Percentiles rank a stretch among this genome's conserved stretches.
Evolutionary conservation across 2,888 invertebrate species (phyloP).

Genomic region (Tachina grossa): DNA sequence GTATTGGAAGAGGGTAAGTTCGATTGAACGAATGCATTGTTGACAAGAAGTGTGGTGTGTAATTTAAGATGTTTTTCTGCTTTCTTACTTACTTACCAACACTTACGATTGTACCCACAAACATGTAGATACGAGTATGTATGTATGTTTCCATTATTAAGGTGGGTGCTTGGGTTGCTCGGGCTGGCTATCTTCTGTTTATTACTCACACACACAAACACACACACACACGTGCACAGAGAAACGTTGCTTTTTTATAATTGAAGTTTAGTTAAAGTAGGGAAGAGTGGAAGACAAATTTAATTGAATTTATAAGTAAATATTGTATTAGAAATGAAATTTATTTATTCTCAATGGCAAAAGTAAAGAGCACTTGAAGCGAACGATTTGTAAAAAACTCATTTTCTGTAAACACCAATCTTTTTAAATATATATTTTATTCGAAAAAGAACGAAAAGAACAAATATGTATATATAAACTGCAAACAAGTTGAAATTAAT

Average conservation of each 20-base stretch:
- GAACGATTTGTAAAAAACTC: conserved; percentile 56
- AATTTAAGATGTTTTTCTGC: conserved; percentile 60
- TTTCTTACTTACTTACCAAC: conserved; percentile 40
- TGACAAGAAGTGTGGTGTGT: conserved; percentile 49
- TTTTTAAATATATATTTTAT: too few species aligned
- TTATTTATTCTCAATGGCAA: conserved; percentile 44
- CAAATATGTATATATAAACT: too few species aligned
- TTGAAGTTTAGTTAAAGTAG: neutral
- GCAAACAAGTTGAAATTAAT: neutral
- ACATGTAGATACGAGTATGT: neutral
- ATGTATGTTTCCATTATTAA: conserved; percentile 6
- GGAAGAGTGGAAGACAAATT: conserved; percentile 25
- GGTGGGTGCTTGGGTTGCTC: neutral
- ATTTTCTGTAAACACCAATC: conserved; percentile 15
- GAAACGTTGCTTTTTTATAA: neutral
- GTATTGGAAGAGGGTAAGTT: conserved; percentile 88
- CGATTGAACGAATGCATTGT: conserved; percentile 26
- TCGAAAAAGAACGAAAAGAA: neutral
- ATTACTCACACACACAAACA: neutral
- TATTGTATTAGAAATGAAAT: conserved; percentile 63
- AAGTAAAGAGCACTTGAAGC: conserved; percentile 46
- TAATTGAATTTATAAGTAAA: conserved; percentile 71
- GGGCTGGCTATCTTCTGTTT: neutral
- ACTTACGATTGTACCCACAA: neutral
- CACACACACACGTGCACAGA: neutral